Base-by-base conservation (phyloP, 2,888 invertebrate genomes). In the Drosophila lacicola region DNA sequence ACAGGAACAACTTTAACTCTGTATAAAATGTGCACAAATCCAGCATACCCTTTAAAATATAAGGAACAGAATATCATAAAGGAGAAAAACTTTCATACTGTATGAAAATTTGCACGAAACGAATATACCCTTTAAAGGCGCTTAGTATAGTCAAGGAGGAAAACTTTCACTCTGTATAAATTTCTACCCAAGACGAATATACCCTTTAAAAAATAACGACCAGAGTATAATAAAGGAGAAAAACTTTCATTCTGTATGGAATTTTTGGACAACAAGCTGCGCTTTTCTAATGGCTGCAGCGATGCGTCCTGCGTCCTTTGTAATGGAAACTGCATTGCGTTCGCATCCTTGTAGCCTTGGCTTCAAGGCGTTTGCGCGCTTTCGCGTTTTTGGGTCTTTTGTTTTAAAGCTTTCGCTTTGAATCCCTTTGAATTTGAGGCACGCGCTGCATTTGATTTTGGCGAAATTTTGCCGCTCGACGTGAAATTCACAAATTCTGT, bases 401-500 rank as follows among this genome's bases (percentile, higher is more conserved):
- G 78, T 78, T 71, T 83, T 82, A 73, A 82, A 70, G 67, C 66
- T 65, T 70, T 73, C 70, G 79, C 79, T 72, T 78, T 82, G 81
- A 85, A 85, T 85, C 79, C 82, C 71, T 78, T 79, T 74, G 80
- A 75, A 78, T 74, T 68, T 70, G 61, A 61, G 70, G 64, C 85
- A 77, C 69, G 75, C 74, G 70, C 71, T 88, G 88, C 85, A 85
- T 85, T 85, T 85, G 74, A 82, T 83, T 83, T 82, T 81, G 69
- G 67, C 66, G 53, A 84, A 84, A 81, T 78, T 29, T 77, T 80
- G 80, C 70, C 79, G 69, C 61, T 55, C 56, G 51, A 63, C 64
- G 61, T 74, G 68, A 82, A 82, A 70, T 82, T 80, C 68, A 58
- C 55, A 81, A 81, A 78, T 80, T 78, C 75, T 67, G 47, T 13